Evolutionary conservation across 2,113 vertebrate genomes (phyloP).

Genomic region (Gracilinanus agilis): DNA sequence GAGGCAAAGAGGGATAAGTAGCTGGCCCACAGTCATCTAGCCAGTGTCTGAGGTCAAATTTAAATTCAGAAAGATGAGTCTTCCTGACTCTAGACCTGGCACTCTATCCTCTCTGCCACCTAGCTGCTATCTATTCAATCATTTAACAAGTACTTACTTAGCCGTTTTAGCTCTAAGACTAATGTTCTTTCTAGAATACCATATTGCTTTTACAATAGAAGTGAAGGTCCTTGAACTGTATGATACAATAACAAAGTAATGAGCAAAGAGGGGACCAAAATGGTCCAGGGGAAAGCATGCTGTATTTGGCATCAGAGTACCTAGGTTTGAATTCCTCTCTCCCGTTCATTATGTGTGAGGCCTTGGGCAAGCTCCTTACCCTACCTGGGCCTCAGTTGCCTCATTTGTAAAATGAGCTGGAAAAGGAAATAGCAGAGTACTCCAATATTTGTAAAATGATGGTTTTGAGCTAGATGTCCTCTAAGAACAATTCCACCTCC

Average conservation of each 20-base stretch:
- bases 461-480: too few relatives aligned
- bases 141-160: not conserved
- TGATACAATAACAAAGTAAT: not conserved
- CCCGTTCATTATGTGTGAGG: not conserved
- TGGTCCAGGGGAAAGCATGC: not conserved
- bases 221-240: not conserved
- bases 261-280: not conserved
- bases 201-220: not conserved
- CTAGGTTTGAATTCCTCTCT: not conserved
- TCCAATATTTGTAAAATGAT: too few relatives aligned
- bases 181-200: not conserved
- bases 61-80: too few relatives aligned
- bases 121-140: not conserved
- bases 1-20: too few relatives aligned
- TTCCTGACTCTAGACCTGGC: too few relatives aligned
- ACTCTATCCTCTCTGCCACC: too few relatives aligned
- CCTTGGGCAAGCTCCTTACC: not conserved
- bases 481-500: too few relatives aligned
- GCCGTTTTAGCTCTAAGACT: not conserved
- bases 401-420: too few relatives aligned
- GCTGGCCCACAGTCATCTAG: too few relatives aligned
- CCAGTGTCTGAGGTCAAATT: too few relatives aligned
- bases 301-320: not conserved
- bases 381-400: too few relatives aligned
- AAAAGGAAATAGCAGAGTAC: too few relatives aligned